Conservation (phyloP, 2,113 vertebrate species). For the Xyliphius kryptos region DNA sequence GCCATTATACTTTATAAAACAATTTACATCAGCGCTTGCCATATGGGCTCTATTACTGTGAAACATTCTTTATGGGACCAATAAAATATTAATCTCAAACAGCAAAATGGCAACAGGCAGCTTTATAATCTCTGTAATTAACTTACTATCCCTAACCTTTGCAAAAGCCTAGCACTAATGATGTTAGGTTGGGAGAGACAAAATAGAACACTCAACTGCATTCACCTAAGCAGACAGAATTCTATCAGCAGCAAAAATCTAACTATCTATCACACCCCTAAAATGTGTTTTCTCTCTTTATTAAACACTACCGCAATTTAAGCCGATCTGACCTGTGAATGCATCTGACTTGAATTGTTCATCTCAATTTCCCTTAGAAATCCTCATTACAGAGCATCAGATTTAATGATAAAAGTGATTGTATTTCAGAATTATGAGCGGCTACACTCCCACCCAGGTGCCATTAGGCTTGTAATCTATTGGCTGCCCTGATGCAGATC, state of each 20-base stretch:
- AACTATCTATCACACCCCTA: constrained; percentile 24
- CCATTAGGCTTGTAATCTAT: constrained; percentile 42
- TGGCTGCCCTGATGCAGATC: constrained; percentile 23
- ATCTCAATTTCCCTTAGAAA: constrained; percentile 12
- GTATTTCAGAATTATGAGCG: constrained; percentile 33
- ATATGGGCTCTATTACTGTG: neutral
- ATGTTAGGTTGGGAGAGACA: constrained; percentile 20
- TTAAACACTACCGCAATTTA: constrained; percentile 33
- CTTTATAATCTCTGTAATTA: constrained; percentile 35
- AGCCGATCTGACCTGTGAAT: constrained; percentile 22
- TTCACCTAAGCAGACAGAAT: constrained; percentile 27
- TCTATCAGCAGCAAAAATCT: constrained; percentile 15
- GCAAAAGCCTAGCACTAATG: constrained; percentile 20
- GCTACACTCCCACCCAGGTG: constrained; percentile 16
- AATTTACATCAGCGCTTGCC: neutral
- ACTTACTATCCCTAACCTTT: constrained; percentile 35
- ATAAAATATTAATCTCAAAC: constrained; percentile 13
- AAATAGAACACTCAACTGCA: constrained; percentile 14
- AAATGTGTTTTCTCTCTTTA: constrained; percentile 10
- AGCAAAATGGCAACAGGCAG: constrained; percentile 25
- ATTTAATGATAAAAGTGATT: constrained; percentile 44
- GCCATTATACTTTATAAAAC: too few species aligned
- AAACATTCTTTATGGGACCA: neutral
- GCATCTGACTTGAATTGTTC: constrained; percentile 24
- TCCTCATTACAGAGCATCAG: constrained; percentile 28